These are phyloP conservation scores for Sisyra terminalis DNA, from an alignment of 2,888 invertebrate species.

Conservation along the genomic window DNA sequence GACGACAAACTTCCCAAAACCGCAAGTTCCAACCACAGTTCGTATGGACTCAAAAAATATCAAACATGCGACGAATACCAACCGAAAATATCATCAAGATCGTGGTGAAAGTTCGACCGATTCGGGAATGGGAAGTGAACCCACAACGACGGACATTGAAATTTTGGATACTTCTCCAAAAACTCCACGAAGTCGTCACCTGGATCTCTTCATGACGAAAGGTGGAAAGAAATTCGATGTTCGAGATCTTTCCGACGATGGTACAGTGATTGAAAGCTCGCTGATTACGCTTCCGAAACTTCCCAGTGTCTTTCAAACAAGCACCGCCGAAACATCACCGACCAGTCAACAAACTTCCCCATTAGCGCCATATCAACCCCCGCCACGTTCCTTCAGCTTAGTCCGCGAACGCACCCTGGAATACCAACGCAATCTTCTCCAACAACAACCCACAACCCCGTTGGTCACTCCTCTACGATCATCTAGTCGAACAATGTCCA, in stretches of 20 bases:
- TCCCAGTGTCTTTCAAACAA: constrained; percentile 29
- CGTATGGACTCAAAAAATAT: constrained; percentile 48
- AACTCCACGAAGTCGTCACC: constrained; percentile 41
- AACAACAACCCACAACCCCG: not conserved
- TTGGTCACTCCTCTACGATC: not conserved
- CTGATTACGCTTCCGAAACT: constrained; percentile 46
- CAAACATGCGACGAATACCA: constrained; percentile 56
- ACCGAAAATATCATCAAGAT: constrained; percentile 34
- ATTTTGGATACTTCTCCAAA: constrained; percentile 23
- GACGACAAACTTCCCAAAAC: constrained; percentile 56
- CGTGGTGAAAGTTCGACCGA: constrained; percentile 28
- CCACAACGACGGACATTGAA: constrained; percentile 20
- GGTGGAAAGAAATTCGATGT: constrained; percentile 62
- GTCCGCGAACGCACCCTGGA: constrained; percentile 31
- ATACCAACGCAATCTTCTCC: constrained; percentile 24
- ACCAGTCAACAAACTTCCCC: constrained; percentile 22
- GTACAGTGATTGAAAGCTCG: constrained; percentile 42
- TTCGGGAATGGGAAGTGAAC: constrained; percentile 35
- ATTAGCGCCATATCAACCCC: not conserved
- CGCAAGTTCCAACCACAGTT: constrained; percentile 48
- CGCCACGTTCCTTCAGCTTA: constrained; percentile 21
- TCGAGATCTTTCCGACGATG: constrained; percentile 43
- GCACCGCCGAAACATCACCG: constrained; percentile 17
- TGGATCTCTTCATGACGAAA: constrained; percentile 51
- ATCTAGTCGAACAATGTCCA: not conserved